A percentile compares a stretch with the other conserved stretches of the same genome.
Conservation (phyloP, 2,888 invertebrate genomes). For the Caenorhabditis becei region DNA sequence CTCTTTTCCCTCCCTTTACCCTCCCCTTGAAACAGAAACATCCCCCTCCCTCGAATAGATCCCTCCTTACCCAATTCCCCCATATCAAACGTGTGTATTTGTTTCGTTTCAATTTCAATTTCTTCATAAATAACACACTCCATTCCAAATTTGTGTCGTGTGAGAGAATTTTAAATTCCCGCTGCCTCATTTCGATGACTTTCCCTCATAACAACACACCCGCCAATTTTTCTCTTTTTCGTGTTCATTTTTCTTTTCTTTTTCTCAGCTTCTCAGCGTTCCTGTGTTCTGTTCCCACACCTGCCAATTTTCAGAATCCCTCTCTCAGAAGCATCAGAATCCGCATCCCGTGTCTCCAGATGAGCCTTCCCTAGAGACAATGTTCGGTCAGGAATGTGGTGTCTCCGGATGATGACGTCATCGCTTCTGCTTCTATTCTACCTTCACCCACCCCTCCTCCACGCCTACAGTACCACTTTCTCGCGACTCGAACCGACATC, state of each 20-base stretch:
- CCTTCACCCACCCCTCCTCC: slow-evolving; percentile 36
- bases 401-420: slow-evolving; percentile 37
- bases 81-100: too few relatives aligned
- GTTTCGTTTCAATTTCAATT: too few relatives aligned
- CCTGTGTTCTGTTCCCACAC: neutral
- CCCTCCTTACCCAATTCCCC: too few relatives aligned
- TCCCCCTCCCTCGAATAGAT: too few relatives aligned
- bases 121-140: slow-evolving; percentile 30
- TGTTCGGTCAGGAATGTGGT: slow-evolving; percentile 11
- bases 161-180: slow-evolving; percentile 48
- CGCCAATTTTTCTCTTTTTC: slow-evolving; percentile 1
- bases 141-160: slow-evolving; percentile 18
- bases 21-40: too few relatives aligned
- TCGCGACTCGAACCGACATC: slow-evolving; percentile 46
- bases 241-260: slow-evolving; percentile 24
- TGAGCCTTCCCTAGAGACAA: slow-evolving; percentile 5
- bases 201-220: slow-evolving; percentile 25
- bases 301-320: slow-evolving; percentile 9
- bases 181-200: neutral
- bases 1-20: too few relatives aligned
- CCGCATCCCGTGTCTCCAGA: slow-evolving; percentile 4
- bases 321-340: neutral
- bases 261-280: neutral
- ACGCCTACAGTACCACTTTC: slow-evolving; percentile 56
- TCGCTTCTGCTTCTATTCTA: slow-evolving; percentile 28